Evolutionary conservation across 2,113 vertebrate genomes (phyloP), one percentile per base, ranked within the genome.

Genomic region (Rhabdomys dilectus): DNA sequence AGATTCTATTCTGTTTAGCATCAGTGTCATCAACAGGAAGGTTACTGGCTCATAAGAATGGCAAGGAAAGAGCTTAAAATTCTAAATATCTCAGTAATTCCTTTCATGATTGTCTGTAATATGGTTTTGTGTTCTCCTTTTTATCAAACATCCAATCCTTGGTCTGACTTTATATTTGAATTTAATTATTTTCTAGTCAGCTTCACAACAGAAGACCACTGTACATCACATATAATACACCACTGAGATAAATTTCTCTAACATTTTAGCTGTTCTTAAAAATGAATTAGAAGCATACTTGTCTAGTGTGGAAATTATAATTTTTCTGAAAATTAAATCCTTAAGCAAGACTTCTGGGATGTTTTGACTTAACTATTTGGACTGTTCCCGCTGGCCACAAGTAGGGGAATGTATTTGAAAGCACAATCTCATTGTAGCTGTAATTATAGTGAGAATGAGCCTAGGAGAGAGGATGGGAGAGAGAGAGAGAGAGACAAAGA

Each of bases 61-160:
- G 58, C 75, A 84, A 64, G 95, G 98, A 96, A 93, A 95, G 6
- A 66, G 92, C 97, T 96, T 91, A 98, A 91, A 98, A 31, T 66
- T 95, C 86, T 97, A 96, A 97, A 92, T 75, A 96, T 96, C 51
- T 97, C 73, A 84, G 77, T 96, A 94, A 60, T 87, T 95, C 93
- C 93, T 80, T 97, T 45, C 95, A 66, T 97, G 78, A 90, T 62
- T 97, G 51, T 60, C 42, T 97, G 91, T 97, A 90, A 95, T 94
- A 91, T 11, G 53, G 97, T 94, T 96, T 98, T 88, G 80, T 88
- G 92, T 97, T 89, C 80, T 73, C 22, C 87, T 89, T 95, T 98
- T 91, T 84, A 91, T 92, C 60, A 97, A 94, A 94, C 45, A 84
- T 60, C 36, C 95, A 94, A 87, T 53, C 11, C 60, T 86, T 48